Base-by-base conservation (phyloP, 2,888 invertebrate species). In the Melanostoma scalare region DNA sequence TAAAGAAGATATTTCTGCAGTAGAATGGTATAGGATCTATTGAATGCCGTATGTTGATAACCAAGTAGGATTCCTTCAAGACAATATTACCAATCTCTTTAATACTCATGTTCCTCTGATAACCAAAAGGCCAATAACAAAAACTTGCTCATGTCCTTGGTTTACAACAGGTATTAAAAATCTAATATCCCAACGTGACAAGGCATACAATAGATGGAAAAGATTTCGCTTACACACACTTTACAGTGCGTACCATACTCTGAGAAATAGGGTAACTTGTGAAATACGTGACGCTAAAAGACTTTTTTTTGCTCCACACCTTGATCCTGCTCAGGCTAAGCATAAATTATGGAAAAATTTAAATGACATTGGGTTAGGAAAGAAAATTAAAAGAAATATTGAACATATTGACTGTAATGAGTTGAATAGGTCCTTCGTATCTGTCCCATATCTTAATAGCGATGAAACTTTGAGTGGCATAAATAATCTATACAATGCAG, bases 161-260 rank as follows among this genome's bases (percentile, higher is more conserved):
- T 42, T 42, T 6, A 58, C 58, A 4, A 42, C n/a, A 8, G 33
- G 9, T 6, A 58, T 58, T 3, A 31, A 33, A 31, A 58, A 58
- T 20, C 31, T 58, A n/a, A 42, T 58, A 3, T 20, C 6, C 10
- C 40, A 30, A n/a, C 40, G 56, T 20, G 40, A 56, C n/a, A 6
- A 56, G 8, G 42, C 56, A 4, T 40, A 55, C 38, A 55, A 40
- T 36, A 20, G 56, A 4, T 56, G 56, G 56, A 56, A 56, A 56
- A 56, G 30, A 40, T 40, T 56, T 56, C 38, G 56, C 3, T 40
- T 40, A 40, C 38, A 40, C 3, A 6, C 40, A 9, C 6, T 56
- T 1, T 56, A 40, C 30, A 56, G 38, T 6, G 4, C 38, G 1
- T 56, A 56, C 20, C 40, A 30, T 5, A 6, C 8, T 40, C 31